These are phyloP conservation scores for Aurelia coerulea DNA, from an alignment of 30 jellyfish, hydroid and myxozoan genomes.

Conservation along the genomic window DNA sequence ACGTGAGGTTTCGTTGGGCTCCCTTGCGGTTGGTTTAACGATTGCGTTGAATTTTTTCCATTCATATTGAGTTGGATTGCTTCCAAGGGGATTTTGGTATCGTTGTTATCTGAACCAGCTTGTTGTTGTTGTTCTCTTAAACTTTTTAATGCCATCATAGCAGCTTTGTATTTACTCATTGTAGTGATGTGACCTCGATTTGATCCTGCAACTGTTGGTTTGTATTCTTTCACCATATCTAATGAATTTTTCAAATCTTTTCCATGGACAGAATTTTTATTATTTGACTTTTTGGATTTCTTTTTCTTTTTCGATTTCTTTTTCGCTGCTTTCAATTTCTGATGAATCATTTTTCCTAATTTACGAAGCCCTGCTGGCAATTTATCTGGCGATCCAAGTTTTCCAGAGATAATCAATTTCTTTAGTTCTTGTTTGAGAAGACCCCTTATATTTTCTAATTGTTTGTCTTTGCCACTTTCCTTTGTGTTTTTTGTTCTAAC, in stretches of 20 bases:
- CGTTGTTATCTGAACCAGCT: slow-evolving; percentile 8
- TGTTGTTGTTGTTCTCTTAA: slow-evolving; percentile 55
- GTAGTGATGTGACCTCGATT: slow-evolving; percentile 54
- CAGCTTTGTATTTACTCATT: slow-evolving; percentile 63
- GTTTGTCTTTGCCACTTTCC: slow-evolving; percentile 60
- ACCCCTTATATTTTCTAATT: slow-evolving; percentile 67
- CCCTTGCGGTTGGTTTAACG: not conserved
- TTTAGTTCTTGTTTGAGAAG: slow-evolving; percentile 60
- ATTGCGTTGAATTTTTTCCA: not conserved
- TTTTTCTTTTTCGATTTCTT: slow-evolving; percentile 27
- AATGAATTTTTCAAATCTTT: slow-evolving; percentile 40
- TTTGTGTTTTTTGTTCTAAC: slow-evolving; percentile 50
- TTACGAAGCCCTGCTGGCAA: slow-evolving; percentile 58
- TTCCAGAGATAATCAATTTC: slow-evolving; percentile 49
- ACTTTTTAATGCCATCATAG: slow-evolving; percentile 54
- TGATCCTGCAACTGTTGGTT: slow-evolving; percentile 71
- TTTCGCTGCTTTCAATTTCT: slow-evolving; percentile 52
- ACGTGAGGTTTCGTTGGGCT: slow-evolving; percentile 70
- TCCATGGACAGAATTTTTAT: slow-evolving; percentile 23
- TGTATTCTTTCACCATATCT: slow-evolving; percentile 52
- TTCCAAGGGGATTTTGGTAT: not conserved
- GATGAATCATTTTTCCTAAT: slow-evolving; percentile 58
- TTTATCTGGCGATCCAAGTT: slow-evolving; percentile 41
- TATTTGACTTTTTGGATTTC: slow-evolving; percentile 31
- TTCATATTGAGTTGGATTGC: slow-evolving; percentile 17